Conservation (phyloP, 2,113 vertebrate genomes). For the Neolamprologus ventralis region DNA sequence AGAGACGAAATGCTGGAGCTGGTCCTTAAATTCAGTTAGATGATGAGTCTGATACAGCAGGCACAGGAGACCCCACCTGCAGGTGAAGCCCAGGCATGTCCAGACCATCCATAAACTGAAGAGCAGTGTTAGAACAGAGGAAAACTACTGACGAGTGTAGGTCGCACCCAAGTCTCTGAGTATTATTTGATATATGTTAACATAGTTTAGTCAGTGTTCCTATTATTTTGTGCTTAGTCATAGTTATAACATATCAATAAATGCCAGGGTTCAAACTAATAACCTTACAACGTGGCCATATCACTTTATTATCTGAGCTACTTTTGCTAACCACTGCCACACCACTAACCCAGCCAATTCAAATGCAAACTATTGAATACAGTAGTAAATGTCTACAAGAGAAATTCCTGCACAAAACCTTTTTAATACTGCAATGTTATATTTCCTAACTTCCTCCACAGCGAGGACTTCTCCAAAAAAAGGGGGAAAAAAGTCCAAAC, state of each 20-base stretch:
- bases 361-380: neutral
- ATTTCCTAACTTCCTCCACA: neutral
- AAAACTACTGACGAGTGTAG: neutral
- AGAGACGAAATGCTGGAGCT: neutral
- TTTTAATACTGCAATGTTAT: neutral
- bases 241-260: neutral
- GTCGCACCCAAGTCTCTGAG: neutral
- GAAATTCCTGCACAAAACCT: neutral
- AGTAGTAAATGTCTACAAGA: neutral
- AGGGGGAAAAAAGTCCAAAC: fast-evolving
- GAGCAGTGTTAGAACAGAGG: neutral
- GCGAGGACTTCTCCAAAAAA: neutral
- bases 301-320: neutral
- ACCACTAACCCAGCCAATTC: neutral
- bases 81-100: neutral
- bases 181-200: neutral
- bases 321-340: neutral
- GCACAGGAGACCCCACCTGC: neutral
- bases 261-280: neutral
- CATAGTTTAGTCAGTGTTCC: neutral
- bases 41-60: neutral
- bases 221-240: neutral
- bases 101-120: neutral
- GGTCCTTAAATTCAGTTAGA: neutral
- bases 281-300: neutral